These are phyloP conservation scores for Pocillopora verrucosa DNA, from an alignment of 64 coral and sea anemone genomes.

Conservation along the genomic window DNA sequence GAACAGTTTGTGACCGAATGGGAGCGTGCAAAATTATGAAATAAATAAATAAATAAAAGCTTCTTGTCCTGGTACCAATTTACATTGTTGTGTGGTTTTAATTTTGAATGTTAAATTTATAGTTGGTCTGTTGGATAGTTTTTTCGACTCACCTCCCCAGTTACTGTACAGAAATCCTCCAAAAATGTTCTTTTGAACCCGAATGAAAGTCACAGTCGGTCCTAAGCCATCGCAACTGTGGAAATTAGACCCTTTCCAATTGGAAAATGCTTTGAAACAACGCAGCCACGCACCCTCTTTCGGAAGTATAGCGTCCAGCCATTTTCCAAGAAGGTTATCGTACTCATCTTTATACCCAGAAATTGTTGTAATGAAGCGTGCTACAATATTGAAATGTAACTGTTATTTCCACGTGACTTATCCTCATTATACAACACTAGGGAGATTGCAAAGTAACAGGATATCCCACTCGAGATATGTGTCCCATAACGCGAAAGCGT, in stretches of 20 bases:
- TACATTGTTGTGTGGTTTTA: too few species aligned
- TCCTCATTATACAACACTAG: too few species aligned
- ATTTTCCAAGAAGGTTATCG: constrained; percentile 19
- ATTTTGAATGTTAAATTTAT: too few species aligned
- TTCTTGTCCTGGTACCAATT: too few species aligned
- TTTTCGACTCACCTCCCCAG: constrained; percentile 15
- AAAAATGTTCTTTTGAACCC: constrained; percentile 29
- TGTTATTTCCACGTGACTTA: too few species aligned
- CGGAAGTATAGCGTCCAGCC: constrained; percentile 22
- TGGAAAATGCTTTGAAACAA: not conserved
- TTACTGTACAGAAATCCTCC: constrained; percentile 39
- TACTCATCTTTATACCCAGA: constrained; percentile 3
- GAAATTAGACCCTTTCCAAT: constrained; percentile 11
- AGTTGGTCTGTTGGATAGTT: too few species aligned
- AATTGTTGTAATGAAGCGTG: constrained; percentile 31
- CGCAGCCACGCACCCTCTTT: constrained; percentile 31
- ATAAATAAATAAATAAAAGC: too few species aligned
- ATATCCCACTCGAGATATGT: too few species aligned
- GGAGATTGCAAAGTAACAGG: too few species aligned
- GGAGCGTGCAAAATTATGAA: too few species aligned
- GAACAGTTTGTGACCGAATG: too few species aligned
- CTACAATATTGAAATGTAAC: not conserved
- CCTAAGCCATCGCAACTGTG: constrained; percentile 17
- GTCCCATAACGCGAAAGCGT: too few species aligned
- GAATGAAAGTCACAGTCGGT: constrained; percentile 40